These are phyloP conservation scores for Lagenorhynchus albirostris DNA, from an alignment of 2,113 vertebrate species.

Conservation along the genomic window DNA sequence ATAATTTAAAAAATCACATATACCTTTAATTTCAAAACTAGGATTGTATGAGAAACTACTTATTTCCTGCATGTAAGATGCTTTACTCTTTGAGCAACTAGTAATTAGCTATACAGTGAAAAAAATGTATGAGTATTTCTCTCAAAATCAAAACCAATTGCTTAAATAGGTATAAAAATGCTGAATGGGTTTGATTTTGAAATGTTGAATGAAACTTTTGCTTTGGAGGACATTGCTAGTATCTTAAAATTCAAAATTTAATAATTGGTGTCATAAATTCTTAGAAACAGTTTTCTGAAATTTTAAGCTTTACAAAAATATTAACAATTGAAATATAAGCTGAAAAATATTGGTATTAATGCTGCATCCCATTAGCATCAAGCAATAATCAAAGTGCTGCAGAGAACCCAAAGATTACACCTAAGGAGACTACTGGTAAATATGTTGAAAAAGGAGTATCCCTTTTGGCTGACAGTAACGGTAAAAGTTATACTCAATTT, in stretches of 20 bases:
- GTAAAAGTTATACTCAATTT: neutral
- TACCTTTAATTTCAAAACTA: constrained; percentile 14
- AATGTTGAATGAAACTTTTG: neutral
- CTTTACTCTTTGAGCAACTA: neutral
- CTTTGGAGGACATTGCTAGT: neutral
- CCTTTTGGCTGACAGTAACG: neutral
- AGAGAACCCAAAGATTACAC: neutral
- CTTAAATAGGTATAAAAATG: neutral
- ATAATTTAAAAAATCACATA: neutral
- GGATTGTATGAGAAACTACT: neutral
- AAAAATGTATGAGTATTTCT: neutral
- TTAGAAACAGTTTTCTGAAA: neutral
- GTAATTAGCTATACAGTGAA: neutral
- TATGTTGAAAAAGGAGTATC: neutral
- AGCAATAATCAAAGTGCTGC: neutral
- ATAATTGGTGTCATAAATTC: neutral
- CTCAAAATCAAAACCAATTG: neutral
- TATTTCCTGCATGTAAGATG: neutral
- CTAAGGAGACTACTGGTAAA: neutral
- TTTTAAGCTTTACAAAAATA: neutral
- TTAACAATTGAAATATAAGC: neutral
- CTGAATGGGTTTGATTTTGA: constrained; percentile 9
- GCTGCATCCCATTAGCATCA: neutral
- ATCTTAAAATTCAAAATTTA: neutral
- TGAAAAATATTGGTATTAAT: neutral